Conservation (phyloP, 2,113 vertebrate species). For the Peucedramus taeniatus region DNA sequence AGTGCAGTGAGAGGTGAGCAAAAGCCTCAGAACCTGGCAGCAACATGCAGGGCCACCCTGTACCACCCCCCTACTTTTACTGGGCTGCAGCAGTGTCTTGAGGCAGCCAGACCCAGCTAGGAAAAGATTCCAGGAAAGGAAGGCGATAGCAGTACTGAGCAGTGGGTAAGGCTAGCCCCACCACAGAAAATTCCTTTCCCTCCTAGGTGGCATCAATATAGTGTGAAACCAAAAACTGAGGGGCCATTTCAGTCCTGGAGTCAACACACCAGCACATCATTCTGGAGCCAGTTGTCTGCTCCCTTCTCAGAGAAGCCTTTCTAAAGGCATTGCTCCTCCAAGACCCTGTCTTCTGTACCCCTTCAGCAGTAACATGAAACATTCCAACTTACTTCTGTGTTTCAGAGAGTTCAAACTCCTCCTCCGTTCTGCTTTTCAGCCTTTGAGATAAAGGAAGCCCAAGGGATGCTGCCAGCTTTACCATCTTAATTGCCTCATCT, state of each 20-base stretch:
- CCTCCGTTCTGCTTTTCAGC: conserved; percentile 59
- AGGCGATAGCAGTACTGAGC: not conserved
- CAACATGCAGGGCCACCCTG: not conserved
- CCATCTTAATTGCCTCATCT: conserved; percentile 77
- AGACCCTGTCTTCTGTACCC: not conserved
- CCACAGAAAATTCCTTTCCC: accelerated
- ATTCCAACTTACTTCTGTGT: conserved; percentile 79
- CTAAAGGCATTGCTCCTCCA: not conserved
- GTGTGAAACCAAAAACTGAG: not conserved
- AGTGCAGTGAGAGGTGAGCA: accelerated
- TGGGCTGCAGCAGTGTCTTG: not conserved
- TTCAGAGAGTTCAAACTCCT: conserved; percentile 74
- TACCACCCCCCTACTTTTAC: not conserved
- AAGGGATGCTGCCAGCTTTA: conserved; percentile 80
- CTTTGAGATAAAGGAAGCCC: conserved; percentile 68
- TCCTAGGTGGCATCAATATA: not conserved
- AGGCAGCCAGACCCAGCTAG: not conserved
- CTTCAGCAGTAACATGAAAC: not conserved
- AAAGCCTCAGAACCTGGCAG: not conserved
- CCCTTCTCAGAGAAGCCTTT: not conserved
- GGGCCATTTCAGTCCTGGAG: not conserved
- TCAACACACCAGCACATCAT: not conserved
- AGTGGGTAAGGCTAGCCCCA: not conserved
- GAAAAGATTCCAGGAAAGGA: not conserved
- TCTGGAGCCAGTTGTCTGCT: not conserved